Evolutionary conservation across 2,888 invertebrate genomes (phyloP), one percentile per base, ranked within the genome.

Genomic region (Prenolepis imparis): DNA sequence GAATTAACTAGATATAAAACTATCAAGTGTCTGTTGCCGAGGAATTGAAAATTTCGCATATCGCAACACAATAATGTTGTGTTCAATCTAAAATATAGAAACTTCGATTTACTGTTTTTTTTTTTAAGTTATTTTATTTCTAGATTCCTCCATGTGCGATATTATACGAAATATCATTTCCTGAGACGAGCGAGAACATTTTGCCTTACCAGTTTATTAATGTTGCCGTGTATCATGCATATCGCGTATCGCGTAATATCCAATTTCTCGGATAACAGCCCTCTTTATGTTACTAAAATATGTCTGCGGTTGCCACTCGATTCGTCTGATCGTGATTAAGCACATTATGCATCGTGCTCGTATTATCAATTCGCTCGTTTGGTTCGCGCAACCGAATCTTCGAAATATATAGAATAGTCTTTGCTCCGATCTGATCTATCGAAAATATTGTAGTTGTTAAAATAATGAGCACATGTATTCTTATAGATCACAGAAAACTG

Each of bases 201-300:
- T 61, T 59, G 59, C 59, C 44, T 59, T 80, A 80, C 44, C 59
- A 44, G 36, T 80, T 61, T 70, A 80, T 80, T 80, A 80, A 80
- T 72, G 59, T 80, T 70, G 44, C 72, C 9, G 36, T 72, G 59
- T 80, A 48, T 36, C 44, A 59, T 28, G 44, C 32, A 21, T 78
- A 78, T 72, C 78, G 36, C 24, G 41, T 80, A 59, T 48, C 78
- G 59, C 70, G 59, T 72, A 80, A 80, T 80, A 80, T 80, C 78
- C 78, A 72, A 80, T 80, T 80, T 72, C 78, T 72, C 24, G 78
- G 36, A 24, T 80, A 72, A 80, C 59, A 32, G 59, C 70, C 59
- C 72, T 72, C 78, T 80, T 80, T 80, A 80, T 59, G 44, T 80
- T 72, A 80, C 78, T 80, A 80, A 80, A 80, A 80, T 72, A 72